phyloP scores from a whole-genome alignment of 2,113 vertebrate species.

The Sinocyclocheilus anshuiensis region DNA sequence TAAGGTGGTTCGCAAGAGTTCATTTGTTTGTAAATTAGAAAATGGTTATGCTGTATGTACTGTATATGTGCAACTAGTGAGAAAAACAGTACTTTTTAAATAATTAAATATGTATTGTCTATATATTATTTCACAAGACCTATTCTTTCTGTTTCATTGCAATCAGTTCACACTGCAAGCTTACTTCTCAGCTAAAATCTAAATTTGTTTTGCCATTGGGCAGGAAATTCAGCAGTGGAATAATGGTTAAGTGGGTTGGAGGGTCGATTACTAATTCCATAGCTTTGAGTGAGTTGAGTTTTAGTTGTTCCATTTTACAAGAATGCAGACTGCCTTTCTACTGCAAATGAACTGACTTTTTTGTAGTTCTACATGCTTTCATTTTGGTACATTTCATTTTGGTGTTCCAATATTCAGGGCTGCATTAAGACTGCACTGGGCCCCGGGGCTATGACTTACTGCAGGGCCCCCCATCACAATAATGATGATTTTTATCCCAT shows the following conservation, averaged over 20 bases:
- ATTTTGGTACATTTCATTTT: background rate
- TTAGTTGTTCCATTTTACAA: background rate
- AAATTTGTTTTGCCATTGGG: background rate
- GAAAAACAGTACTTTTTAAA: background rate
- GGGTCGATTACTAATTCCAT: slow-evolving; percentile 15
- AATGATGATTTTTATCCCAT: no score
- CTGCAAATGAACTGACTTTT: background rate
- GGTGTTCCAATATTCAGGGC: background rate
- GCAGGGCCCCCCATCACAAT: no score
- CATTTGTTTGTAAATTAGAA: background rate
- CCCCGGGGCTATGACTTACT: no score
- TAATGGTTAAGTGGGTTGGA: slow-evolving; percentile 8
- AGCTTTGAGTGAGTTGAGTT: background rate
- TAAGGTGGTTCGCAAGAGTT: background rate
- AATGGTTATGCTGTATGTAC: background rate
- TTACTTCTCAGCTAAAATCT: background rate
- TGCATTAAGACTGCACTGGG: no score
- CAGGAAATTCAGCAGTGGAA: background rate
- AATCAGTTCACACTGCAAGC: background rate
- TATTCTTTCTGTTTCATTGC: background rate
- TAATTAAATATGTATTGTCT: no score
- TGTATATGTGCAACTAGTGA: background rate
- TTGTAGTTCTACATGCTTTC: background rate
- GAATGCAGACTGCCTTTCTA: background rate
- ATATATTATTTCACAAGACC: background rate